These are phyloP conservation scores for Nasonia giraulti DNA, from an alignment of 1,140 invertebrate species.

Conservation along the genomic window DNA sequence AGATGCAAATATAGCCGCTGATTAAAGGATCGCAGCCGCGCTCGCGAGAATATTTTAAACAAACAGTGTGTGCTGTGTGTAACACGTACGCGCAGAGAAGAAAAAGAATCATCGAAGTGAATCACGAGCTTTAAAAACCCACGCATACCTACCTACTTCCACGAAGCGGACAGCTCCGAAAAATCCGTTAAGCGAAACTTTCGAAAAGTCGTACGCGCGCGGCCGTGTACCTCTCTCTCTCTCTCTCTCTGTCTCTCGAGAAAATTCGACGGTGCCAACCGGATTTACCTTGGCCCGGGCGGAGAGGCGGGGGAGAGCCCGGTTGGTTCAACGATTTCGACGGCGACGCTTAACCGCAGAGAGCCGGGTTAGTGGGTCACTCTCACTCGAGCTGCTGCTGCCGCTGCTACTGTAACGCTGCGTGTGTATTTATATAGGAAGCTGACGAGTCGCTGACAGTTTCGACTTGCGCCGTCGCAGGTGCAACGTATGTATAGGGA, in stretches of 20 bases:
- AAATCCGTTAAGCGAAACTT: constrained; percentile 44
- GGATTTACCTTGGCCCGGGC: constrained; percentile 44
- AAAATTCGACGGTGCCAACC: constrained; percentile 41
- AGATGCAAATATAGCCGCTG: background rate
- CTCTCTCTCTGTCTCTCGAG: background rate
- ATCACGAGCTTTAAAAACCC: too few relatives aligned
- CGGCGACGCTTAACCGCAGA: constrained; percentile 53
- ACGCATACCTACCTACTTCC: background rate
- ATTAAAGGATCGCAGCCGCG: background rate
- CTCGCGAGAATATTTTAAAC: too few relatives aligned
- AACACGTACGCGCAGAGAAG: background rate
- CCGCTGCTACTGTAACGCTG: background rate
- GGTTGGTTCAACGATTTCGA: constrained; percentile 40
- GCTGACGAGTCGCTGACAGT: constrained; percentile 43
- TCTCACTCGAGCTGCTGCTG: constrained; percentile 61
- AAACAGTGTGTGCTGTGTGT: background rate
- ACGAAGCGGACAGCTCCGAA: background rate
- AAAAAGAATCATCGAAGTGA: background rate
- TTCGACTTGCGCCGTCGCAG: constrained; percentile 43
- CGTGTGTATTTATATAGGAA: constrained; percentile 15
- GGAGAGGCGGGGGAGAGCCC: background rate
- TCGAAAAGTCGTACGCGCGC: constrained; percentile 1
- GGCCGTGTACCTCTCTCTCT: too few relatives aligned
- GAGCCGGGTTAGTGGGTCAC: constrained; percentile 71
- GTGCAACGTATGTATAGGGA: constrained; percentile 48